These are phyloP conservation scores for Hippoglossus stenolepis DNA, from an alignment of 2,113 vertebrate species.

Conservation along the genomic window DNA sequence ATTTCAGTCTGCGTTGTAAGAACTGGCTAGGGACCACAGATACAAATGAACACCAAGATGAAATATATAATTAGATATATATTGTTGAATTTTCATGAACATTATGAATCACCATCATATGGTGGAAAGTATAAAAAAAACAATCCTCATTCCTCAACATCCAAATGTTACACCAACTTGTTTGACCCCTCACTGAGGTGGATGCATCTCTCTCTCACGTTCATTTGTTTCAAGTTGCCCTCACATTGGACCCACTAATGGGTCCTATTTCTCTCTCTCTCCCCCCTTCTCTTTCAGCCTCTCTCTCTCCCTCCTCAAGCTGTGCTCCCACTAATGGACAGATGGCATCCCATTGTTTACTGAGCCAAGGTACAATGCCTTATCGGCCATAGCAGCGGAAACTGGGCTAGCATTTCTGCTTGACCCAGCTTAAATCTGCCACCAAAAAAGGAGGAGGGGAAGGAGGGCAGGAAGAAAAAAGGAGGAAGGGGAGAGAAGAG, in stretches of 20 bases:
- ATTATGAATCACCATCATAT: neutral
- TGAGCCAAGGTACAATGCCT: conserved; percentile 84
- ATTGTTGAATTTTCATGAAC: neutral
- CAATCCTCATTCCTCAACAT: conserved; percentile 19
- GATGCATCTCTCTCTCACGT: conserved; percentile 36
- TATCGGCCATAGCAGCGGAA: conserved; percentile 82
- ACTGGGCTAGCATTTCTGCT: conserved; percentile 82
- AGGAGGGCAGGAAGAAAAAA: conserved; percentile 43
- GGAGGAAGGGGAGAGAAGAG: conserved; percentile 21
- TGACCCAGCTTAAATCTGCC: conserved; percentile 80
- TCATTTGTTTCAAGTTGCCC: conserved; percentile 64
- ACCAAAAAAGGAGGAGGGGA: conserved; percentile 68
- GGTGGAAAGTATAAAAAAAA: neutral
- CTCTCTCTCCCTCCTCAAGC: conserved; percentile 53
- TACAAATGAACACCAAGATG: too few relatives aligned
- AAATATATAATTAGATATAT: neutral
- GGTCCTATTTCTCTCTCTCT: conserved; percentile 49
- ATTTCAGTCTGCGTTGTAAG: too few relatives aligned
- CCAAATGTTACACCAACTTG: conserved; percentile 22
- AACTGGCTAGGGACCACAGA: too few relatives aligned
- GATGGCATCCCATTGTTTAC: conserved; percentile 84
- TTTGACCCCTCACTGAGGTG: conserved; percentile 51
- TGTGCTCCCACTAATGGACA: conserved; percentile 80
- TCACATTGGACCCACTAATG: conserved; percentile 67
- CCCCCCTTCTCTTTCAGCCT: conserved; percentile 21